Percentiles rank a stretch among this genome's conserved stretches.
These are phyloP conservation scores for Anthoscopus minutus DNA, from an alignment of 2,113 vertebrate genomes.

Conservation along the genomic window DNA sequence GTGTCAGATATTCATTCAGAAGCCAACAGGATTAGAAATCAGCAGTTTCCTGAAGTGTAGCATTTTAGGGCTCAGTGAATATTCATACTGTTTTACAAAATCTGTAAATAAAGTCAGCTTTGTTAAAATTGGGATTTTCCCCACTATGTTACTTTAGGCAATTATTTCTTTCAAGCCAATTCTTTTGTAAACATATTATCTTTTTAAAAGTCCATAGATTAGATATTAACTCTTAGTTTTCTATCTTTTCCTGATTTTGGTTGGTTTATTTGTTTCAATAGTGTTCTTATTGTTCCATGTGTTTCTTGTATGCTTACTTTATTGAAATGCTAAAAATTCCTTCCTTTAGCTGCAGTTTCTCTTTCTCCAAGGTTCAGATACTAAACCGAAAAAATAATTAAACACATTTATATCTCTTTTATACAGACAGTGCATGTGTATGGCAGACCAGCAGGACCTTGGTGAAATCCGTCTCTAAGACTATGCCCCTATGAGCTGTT, in stretches of 20 bases:
- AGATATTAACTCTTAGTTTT: neutral
- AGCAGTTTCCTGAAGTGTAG: neutral
- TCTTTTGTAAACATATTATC: neutral
- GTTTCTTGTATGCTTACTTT: neutral
- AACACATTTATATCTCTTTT: neutral
- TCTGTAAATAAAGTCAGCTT: neutral
- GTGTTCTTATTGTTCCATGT: neutral
- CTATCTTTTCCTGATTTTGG: neutral
- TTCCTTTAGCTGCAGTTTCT: neutral
- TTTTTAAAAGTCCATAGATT: neutral
- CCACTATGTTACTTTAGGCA: neutral
- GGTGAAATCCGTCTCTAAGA: neutral
- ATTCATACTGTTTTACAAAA: neutral
- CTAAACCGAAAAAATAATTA: neutral
- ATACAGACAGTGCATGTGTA: neutral
- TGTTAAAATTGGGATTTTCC: neutral
- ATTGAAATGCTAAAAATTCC: neutral
- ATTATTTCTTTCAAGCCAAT: neutral
- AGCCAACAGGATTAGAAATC: neutral
- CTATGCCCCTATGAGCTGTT: neutral
- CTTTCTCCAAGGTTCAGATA: neutral
- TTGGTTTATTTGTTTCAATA: neutral
- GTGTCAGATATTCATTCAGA: neutral
- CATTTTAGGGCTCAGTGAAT: neutral
- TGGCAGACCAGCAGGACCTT: neutral